phyloP scores from a whole-genome alignment of 2,797 vertebrate genomes.

The Smutsia gigantea region DNA sequence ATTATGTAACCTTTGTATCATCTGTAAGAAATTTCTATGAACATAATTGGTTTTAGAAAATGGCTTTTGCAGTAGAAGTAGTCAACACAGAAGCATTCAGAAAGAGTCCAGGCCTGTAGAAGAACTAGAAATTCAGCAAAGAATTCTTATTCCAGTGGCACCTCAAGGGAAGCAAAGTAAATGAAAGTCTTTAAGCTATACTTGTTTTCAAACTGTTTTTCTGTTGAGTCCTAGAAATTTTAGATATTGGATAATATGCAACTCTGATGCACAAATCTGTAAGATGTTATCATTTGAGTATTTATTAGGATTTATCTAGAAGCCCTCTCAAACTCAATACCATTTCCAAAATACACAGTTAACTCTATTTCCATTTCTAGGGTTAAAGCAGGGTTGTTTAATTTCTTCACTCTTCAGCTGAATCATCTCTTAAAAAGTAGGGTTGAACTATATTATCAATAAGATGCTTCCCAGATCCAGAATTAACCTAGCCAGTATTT shows the following conservation, averaged over 20 bases:
- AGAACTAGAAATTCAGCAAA: slow-evolving; percentile 44
- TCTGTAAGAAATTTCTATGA: slow-evolving; percentile 57
- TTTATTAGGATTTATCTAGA: not conserved
- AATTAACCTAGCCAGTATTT: not conserved
- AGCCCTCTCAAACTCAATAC: not conserved
- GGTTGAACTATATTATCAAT: not conserved
- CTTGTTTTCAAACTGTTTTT: slow-evolving; percentile 44
- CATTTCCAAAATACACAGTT: not conserved
- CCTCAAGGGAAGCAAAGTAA: slow-evolving; percentile 29
- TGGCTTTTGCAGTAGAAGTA: slow-evolving; percentile 24
- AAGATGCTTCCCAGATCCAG: not conserved
- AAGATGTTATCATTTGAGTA: not conserved
- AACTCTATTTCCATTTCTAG: slow-evolving; percentile 27
- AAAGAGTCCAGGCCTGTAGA: not conserved
- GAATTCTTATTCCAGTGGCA: not conserved
- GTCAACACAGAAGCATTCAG: not conserved
- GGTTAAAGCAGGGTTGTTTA: not conserved
- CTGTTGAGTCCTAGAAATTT: slow-evolving; percentile 33
- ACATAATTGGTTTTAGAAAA: slow-evolving; percentile 58
- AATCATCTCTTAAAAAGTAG: slow-evolving; percentile 44
- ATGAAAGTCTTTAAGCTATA: not conserved
- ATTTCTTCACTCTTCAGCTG: not conserved
- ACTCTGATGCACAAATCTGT: not conserved
- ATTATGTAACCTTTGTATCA: slow-evolving; percentile 48
- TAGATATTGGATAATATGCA: not conserved